Evolutionary conservation across 2,888 invertebrate species (phyloP).

Genomic region (Latrodectus elegans): DNA sequence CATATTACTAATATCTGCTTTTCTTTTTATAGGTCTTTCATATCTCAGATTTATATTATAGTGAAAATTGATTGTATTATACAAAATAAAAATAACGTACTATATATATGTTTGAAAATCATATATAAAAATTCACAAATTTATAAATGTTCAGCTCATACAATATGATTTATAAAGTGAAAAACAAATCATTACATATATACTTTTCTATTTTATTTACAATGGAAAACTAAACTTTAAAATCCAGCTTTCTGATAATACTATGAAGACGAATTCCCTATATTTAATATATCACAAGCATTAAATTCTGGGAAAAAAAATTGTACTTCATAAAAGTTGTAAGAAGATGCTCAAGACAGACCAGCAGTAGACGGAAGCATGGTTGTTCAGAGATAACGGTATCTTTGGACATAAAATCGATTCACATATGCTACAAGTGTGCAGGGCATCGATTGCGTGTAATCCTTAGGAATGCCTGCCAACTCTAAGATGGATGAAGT

Average conservation of each 20-base stretch:
- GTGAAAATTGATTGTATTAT: no score
- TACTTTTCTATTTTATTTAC: no score
- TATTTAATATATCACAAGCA: not conserved
- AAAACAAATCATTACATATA: no score
- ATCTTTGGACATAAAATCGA: slow-evolving; percentile 41
- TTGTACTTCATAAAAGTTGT: not conserved
- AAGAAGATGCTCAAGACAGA: not conserved
- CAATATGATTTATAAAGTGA: no score
- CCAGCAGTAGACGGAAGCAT: not conserved
- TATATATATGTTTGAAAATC: no score
- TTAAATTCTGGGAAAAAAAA: not conserved
- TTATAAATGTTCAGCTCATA: no score
- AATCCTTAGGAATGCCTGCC: slow-evolving; percentile 42
- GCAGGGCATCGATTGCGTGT: slow-evolving; percentile 41
- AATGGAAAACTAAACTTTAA: no score
- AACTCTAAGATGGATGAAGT: slow-evolving; percentile 45
- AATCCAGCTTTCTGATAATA: not conserved
- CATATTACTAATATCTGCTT: no score
- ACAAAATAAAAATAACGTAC: no score
- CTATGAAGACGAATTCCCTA: not conserved
- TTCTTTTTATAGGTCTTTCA: no score
- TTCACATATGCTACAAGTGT: slow-evolving; percentile 39
- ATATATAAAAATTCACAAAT: no score
- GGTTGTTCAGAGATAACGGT: slow-evolving; percentile 10
- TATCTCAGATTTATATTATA: no score